A percentile compares a stretch with the other conserved stretches of the same genome.
phyloP scores from a whole-genome alignment of 2,888 invertebrate genomes.

The Eucera pruinosa region DNA sequence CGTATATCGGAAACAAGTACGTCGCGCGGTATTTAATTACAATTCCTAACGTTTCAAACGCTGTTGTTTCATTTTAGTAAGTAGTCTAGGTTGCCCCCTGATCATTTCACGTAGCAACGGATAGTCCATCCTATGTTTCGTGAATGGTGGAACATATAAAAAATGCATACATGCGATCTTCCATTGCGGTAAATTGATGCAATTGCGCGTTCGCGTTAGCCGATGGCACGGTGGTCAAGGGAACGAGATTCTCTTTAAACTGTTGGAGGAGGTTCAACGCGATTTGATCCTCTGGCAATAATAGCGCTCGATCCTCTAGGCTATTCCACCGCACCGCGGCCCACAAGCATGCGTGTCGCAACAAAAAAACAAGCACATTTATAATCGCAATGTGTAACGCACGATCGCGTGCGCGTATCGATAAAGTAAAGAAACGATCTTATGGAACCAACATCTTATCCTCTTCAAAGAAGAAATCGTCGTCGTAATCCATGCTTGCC shows the following conservation, averaged over 20 bases:
- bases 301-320: too few relatives aligned
- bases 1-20: too few relatives aligned
- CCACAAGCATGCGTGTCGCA: constrained; percentile 78
- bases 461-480: constrained; percentile 83
- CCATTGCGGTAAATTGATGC: constrained; percentile 77
- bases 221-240: constrained; percentile 70
- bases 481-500: constrained; percentile 80
- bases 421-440: constrained; percentile 31
- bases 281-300: too few relatives aligned
- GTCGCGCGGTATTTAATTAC: too few relatives aligned
- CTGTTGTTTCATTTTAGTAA: too few relatives aligned
- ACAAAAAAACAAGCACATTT: constrained; percentile 76
- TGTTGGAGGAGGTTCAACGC: constrained; percentile 48
- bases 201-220: constrained; percentile 73
- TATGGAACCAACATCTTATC: constrained; percentile 83
- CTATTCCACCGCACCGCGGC: constrained; percentile 74
- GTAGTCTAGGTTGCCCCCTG: too few relatives aligned
- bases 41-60: too few relatives aligned
- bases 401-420: too few relatives aligned
- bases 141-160: constrained; percentile 49
- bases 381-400: constrained; percentile 66
- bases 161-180: constrained; percentile 84
- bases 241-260: constrained; percentile 56
- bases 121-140: too few relatives aligned
- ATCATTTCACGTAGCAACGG: too few relatives aligned